Evolutionary conservation across 2,888 invertebrate genomes (phyloP).

Genomic region (Theretra japonica): DNA sequence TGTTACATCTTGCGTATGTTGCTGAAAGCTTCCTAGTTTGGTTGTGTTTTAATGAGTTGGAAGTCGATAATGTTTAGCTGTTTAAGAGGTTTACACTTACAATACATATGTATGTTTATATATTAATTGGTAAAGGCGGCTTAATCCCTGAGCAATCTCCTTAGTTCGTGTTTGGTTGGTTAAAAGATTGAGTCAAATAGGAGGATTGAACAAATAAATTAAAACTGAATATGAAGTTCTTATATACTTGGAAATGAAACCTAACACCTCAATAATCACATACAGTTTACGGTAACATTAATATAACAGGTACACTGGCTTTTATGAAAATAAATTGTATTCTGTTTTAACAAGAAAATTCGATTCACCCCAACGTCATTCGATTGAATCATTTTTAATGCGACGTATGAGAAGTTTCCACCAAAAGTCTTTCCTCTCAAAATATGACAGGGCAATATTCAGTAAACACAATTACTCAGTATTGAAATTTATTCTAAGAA

Average conservation of each 20-base stretch:
- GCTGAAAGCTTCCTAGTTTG: constrained; percentile 25
- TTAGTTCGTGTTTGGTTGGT: no score
- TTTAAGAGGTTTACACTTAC: not conserved
- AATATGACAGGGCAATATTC: not conserved
- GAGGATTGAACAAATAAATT: no score
- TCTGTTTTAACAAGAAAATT: not conserved
- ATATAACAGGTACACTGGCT: not conserved
- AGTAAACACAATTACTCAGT: not conserved
- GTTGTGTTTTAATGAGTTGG: not conserved
- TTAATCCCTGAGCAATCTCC: no score
- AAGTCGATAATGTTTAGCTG: not conserved
- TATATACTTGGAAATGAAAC: no score
- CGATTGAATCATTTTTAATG: not conserved
- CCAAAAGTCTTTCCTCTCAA: not conserved
- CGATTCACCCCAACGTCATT: no score
- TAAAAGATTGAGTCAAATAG: no score
- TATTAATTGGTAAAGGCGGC: no score
- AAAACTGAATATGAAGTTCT: no score
- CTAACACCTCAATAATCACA: no score
- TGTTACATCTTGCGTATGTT: not conserved
- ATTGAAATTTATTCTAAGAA: not conserved
- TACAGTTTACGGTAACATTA: no score
- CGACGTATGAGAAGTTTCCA: not conserved
- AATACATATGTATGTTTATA: not conserved
- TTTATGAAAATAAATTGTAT: not conserved